phyloP scores from a whole-genome alignment of 2,113 vertebrate genomes.

The Coptodon bakossiorum region DNA sequence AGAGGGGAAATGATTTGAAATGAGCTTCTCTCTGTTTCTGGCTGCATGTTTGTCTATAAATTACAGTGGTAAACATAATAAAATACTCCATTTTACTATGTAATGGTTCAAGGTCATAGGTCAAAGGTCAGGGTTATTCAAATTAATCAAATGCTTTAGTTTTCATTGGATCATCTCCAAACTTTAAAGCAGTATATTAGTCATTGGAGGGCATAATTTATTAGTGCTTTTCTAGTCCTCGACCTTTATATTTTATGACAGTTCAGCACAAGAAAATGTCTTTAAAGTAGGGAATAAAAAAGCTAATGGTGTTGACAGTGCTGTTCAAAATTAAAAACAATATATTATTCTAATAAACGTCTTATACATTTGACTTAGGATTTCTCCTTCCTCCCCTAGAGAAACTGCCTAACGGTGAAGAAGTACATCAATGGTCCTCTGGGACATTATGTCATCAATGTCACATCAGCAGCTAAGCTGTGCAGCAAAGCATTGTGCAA shows the following conservation, averaged over 20 bases:
- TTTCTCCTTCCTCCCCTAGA: slow-evolving; percentile 51
- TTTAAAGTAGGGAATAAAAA: neutral
- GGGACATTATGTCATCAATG: slow-evolving; percentile 84
- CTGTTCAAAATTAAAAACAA: neutral
- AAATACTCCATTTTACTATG: neutral
- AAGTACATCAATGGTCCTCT: slow-evolving; percentile 75
- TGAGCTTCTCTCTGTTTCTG: neutral
- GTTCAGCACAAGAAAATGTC: neutral
- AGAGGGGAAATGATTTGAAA: neutral
- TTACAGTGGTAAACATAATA: neutral
- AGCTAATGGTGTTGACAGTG: neutral
- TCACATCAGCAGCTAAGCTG: slow-evolving; percentile 84
- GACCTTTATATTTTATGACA: neutral
- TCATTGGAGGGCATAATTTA: neutral
- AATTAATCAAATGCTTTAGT: neutral
- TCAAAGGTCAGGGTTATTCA: neutral
- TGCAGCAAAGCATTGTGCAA: slow-evolving; percentile 86
- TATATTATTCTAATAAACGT: neutral
- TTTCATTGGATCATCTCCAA: neutral
- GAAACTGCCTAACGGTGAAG: slow-evolving; percentile 80
- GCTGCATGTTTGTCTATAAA: neutral
- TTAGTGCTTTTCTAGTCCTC: neutral
- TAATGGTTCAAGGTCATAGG: neutral
- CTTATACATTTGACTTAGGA: neutral
- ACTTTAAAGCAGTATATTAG: neutral